Conservation (phyloP, 2,888 invertebrate species). For the Onthophagus sagittarius region DNA sequence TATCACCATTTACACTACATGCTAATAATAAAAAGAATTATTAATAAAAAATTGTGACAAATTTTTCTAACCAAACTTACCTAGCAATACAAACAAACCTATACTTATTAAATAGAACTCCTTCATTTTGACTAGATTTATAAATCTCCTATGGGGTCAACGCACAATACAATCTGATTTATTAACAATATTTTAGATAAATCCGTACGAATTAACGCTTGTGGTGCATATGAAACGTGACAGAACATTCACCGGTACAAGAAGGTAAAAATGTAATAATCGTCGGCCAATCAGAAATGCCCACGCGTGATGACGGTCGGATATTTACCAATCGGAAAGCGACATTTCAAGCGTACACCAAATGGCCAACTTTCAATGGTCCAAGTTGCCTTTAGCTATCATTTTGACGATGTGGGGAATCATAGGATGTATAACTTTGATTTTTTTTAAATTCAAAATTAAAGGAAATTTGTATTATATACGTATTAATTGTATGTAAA, state of each 20-base stretch:
- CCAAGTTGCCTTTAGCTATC: conserved; percentile 1
- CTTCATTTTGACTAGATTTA: conserved; percentile 38
- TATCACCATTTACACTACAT: conserved; percentile 50
- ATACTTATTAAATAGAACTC: conserved; percentile 38
- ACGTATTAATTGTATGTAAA: no score
- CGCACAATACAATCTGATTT: no score
- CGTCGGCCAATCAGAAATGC: conserved; percentile 36
- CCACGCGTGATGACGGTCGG: conserved; percentile 39
- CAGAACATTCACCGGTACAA: conserved; percentile 9
- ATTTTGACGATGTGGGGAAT: neutral
- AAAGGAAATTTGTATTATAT: no score
- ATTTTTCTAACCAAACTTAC: conserved; percentile 32
- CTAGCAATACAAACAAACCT: conserved; percentile 37
- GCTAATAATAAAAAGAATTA: conserved; percentile 20
- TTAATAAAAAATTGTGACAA: neutral
- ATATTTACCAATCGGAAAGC: conserved; percentile 18
- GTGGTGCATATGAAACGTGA: conserved; percentile 18
- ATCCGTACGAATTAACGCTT: conserved; percentile 17
- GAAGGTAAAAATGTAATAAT: conserved; percentile 15
- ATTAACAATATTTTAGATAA: neutral
- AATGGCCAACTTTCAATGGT: conserved; percentile 43
- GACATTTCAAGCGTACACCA: conserved; percentile 32
- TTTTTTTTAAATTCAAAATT: no score
- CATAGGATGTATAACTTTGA: neutral
- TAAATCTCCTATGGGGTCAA: neutral